phyloP scores from a whole-genome alignment of 2,113 vertebrate species.

The Craseonycteris thonglongyai region DNA sequence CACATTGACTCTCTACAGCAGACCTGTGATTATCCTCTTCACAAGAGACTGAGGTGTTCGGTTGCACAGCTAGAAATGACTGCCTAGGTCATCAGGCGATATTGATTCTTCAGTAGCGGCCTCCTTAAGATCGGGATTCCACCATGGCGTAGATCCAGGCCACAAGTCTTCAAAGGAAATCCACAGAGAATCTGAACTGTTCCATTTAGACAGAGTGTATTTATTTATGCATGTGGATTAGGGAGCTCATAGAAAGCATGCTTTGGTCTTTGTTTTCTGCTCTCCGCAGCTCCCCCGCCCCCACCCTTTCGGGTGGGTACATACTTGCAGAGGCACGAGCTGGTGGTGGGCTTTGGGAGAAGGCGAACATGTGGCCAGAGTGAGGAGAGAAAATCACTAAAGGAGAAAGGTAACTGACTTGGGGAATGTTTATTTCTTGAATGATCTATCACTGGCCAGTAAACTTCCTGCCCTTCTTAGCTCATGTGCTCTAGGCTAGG shows the following conservation, averaged over 20 bases:
- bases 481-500: neutral
- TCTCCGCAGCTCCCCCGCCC: accelerated
- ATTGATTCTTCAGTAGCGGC: neutral
- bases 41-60: neutral
- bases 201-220: neutral
- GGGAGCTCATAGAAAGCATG: neutral
- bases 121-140: neutral
- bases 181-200: neutral
- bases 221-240: neutral
- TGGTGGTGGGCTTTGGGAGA: neutral
- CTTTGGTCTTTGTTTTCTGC: neutral
- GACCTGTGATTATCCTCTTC: neutral
- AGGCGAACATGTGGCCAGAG: neutral
- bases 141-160: neutral
- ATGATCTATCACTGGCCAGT: neutral
- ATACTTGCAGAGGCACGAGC: neutral
- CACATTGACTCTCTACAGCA: neutral
- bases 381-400: neutral
- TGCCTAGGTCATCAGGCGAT: neutral
- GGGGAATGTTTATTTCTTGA: neutral
- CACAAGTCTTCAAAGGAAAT: neutral
- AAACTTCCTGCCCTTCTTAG: neutral
- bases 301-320: neutral
- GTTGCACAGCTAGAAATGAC: neutral
- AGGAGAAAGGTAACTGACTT: neutral